Conservation (phyloP, 2,888 invertebrate species). For the Euspilapteryx auroguttella region DNA sequence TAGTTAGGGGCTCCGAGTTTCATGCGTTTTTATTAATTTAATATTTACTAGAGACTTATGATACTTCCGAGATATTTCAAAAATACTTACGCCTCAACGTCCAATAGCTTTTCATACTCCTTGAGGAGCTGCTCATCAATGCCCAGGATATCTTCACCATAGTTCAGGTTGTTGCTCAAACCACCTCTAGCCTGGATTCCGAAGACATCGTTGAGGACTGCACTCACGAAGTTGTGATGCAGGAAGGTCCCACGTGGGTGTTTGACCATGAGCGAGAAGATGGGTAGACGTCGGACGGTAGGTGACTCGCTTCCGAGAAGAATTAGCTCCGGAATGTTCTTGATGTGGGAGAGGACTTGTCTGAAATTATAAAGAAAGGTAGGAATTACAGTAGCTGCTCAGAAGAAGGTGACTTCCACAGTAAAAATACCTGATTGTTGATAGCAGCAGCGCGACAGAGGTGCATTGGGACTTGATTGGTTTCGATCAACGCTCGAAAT, state of each 20-base stretch:
- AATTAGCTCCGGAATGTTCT: conserved; percentile 78
- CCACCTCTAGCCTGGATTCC: conserved; percentile 86
- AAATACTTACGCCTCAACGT: conserved; percentile 43
- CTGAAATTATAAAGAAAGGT: conserved; percentile 38
- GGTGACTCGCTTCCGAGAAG: conserved; percentile 73
- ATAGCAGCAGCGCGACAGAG: too few relatives aligned
- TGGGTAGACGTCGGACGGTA: conserved; percentile 71
- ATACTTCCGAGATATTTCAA: neutral
- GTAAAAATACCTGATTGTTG: too few relatives aligned
- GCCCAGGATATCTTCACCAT: conserved; percentile 82
- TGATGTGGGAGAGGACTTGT: conserved; percentile 77
- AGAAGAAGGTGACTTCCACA: too few relatives aligned
- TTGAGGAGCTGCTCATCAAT: conserved; percentile 76
- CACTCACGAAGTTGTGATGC: conserved; percentile 86
- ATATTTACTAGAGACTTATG: neutral
- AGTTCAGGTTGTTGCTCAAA: conserved; percentile 80
- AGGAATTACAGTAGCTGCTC: too few relatives aligned
- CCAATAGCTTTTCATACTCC: conserved; percentile 68
- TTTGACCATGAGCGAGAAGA: conserved; percentile 84
- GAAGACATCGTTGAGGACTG: conserved; percentile 87
- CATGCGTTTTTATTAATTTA: neutral
- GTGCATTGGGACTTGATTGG: too few relatives aligned
- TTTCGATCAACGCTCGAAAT: too few relatives aligned
- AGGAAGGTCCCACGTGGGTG: conserved; percentile 81
- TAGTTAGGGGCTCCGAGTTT: too few relatives aligned